Evolutionary conservation across 2,888 invertebrate species (phyloP).

Genomic region (Ellobium chinense): DNA sequence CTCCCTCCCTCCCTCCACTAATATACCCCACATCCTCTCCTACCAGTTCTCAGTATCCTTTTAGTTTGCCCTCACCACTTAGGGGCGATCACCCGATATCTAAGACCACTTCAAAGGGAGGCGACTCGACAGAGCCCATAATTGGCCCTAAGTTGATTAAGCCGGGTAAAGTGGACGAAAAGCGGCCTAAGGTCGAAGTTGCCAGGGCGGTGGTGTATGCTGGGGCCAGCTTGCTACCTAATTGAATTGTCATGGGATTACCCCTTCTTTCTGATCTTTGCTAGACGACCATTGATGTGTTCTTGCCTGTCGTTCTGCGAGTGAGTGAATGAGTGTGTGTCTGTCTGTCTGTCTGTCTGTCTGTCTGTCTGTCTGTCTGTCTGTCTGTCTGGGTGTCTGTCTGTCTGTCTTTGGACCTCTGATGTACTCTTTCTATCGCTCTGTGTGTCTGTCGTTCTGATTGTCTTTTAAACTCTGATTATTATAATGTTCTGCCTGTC

Average conservation of each 20-base stretch:
- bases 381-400: background rate
- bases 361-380: background rate
- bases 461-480: background rate
- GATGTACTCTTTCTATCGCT: background rate
- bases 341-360: background rate
- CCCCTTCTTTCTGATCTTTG: background rate
- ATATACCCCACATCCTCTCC: background rate
- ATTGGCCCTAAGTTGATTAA: constrained; percentile 49
- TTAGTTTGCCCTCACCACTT: background rate
- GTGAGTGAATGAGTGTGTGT: background rate
- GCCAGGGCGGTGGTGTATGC: background rate
- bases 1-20: background rate
- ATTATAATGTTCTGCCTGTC: background rate
- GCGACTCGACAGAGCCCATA: constrained; percentile 46
- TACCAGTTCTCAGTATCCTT: too few relatives aligned
- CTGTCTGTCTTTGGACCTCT: background rate
- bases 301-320: background rate
- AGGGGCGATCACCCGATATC: background rate
- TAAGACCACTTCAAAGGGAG: constrained; percentile 30
- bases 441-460: background rate
- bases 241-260: constrained; percentile 31
- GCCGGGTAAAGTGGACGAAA: background rate
- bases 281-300: background rate
- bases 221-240: background rate
- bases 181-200: constrained; percentile 10